Evolutionary conservation across 2,797 vertebrate genomes (phyloP).

Genomic region (Anisognathus igniventris): DNA sequence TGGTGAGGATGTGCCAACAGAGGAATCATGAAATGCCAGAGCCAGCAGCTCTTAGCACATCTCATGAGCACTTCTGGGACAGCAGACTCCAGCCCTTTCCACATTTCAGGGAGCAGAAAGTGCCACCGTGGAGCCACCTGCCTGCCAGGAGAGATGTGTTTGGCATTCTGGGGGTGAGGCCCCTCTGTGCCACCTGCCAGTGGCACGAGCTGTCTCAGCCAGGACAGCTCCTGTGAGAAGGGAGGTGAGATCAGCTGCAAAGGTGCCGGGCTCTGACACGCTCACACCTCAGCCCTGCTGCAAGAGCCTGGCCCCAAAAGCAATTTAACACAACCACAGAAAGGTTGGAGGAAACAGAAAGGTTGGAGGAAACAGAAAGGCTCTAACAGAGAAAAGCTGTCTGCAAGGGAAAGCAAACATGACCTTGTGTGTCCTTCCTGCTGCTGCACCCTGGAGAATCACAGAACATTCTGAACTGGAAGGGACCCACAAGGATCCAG

Average conservation of each 20-base stretch:
- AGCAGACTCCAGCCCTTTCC: not conserved
- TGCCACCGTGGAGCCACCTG: not conserved
- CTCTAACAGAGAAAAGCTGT: not conserved
- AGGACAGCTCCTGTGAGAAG: not conserved
- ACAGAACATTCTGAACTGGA: not conserved
- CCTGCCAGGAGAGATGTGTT: not conserved
- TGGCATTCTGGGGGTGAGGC: not conserved
- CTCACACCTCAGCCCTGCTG: conserved; percentile 12
- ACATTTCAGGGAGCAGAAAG: not conserved
- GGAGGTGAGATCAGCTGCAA: not conserved
- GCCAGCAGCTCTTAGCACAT: not conserved
- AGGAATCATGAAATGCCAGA: not conserved
- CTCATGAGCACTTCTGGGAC: not conserved
- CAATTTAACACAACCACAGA: not conserved
- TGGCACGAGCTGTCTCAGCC: not conserved
- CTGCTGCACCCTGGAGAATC: not conserved
- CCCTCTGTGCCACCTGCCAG: not conserved
- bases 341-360: not conserved
- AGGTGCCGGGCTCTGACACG: not conserved
- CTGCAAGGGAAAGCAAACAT: not conserved
- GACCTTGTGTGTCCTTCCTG: conserved; percentile 15
- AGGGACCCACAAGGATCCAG: not conserved
- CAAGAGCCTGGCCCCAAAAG: not conserved
- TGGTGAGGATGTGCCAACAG: accelerated
- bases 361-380: not conserved